Evolutionary conservation across 2,888 invertebrate genomes (phyloP).

Genomic region (Ichneumoninae sp.): DNA sequence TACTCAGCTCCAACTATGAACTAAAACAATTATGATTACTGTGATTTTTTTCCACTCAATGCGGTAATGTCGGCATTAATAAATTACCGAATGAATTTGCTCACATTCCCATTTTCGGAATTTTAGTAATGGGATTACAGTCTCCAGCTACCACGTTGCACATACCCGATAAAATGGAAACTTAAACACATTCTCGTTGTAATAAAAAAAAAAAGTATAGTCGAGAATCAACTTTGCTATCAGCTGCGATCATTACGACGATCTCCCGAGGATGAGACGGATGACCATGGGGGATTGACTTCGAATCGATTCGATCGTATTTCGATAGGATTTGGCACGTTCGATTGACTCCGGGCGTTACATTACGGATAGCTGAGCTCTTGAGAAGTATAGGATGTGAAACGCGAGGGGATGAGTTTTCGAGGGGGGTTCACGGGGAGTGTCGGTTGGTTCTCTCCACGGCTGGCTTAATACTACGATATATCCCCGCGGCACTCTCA

Average conservation of each 20-base stretch:
- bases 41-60: background rate
- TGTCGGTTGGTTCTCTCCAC: conserved; percentile 36
- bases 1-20: background rate
- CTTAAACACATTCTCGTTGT: background rate
- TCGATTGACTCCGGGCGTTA: background rate
- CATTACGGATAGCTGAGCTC: background rate
- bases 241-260: background rate
- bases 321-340: conserved; percentile 17
- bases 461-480: conserved; percentile 41
- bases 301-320: conserved; percentile 8
- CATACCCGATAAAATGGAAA: background rate
- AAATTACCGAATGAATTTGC: background rate
- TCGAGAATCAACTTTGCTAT: background rate
- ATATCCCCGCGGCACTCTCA: conserved; percentile 30
- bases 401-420: conserved; percentile 14
- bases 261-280: background rate
- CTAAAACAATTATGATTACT: background rate
- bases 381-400: conserved; percentile 4
- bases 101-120: background rate
- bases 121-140: background rate
- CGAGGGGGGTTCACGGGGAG: conserved; percentile 20
- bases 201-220: background rate
- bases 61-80: background rate
- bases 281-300: background rate
- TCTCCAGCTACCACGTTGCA: too few species aligned